Evolutionary conservation across 1,140 invertebrate genomes (phyloP), one percentile per base, ranked within the genome.

Genomic region (Drosophila pseudoobscura): DNA sequence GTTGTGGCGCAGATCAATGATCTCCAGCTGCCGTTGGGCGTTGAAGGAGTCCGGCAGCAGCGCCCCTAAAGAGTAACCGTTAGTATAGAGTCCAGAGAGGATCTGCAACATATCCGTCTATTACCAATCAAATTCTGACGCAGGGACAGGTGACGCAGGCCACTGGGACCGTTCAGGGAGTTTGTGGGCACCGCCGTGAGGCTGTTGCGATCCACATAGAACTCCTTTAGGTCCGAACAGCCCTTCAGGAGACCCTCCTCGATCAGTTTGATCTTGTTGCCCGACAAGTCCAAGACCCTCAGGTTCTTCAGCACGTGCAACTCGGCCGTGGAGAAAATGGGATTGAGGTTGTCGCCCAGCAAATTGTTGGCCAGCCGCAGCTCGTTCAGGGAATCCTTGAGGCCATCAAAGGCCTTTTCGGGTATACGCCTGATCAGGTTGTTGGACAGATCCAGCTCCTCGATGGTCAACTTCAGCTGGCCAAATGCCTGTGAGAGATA

Each of bases 211-310:
- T 97, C 95, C 68, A 98, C 91, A 79, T 95, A 94, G 35, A 98
- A 93, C 92, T 97, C 95, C 94, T 97, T 92, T 0, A 91, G 75
- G 75, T 95, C 94, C 7, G 94, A 91, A 79, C 96, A 96, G 0
- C 96, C 96, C 92, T 97, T 96, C 3, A 98, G 93, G 35, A 97
- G 94, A 1, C 96, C 96, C 79, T 97, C 96, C 80, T 98, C 97
- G 15, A 98, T 93, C 1, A 95, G 95, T 71, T 94, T 94, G 39
- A 98, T 95, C 46, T 93, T 94, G 82, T 98, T 98, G 13, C 94
- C 94, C 22, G 94, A 95, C 6, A 98, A 92, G 92, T 97, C 96
- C 24, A 98, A 89, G 3, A 95, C 88, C 69, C 94, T 93, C n/a
- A 98, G 90, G 62, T 95, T 93, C 1, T 93, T 93, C 53, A 97